These are phyloP conservation scores for Prolemur simus DNA, from an alignment of 2,113 vertebrate species.

Conservation along the genomic window DNA sequence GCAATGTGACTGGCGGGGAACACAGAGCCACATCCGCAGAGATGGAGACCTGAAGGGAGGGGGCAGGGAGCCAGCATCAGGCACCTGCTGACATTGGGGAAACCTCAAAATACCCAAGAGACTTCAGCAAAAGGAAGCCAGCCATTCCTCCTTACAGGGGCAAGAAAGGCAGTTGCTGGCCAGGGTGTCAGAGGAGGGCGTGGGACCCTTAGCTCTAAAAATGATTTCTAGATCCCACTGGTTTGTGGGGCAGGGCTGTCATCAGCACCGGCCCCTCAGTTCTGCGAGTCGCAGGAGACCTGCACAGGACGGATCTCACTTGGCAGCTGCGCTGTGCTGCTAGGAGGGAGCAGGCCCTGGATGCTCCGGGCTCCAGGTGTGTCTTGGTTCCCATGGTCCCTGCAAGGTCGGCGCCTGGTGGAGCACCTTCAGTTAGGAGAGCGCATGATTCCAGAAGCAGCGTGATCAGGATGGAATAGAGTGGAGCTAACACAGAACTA, in stretches of 20 bases:
- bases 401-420: too few species aligned
- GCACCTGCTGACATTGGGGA: not conserved
- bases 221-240: not conserved
- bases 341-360: not conserved
- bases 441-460: not conserved
- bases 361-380: not conserved
- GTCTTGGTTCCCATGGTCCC: not conserved
- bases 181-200: not conserved
- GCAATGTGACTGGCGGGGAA: not conserved
- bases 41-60: not conserved
- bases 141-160: not conserved
- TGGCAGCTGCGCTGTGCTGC: not conserved
- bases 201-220: not conserved
- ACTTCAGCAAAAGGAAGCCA: not conserved
- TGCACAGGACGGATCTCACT: not conserved
- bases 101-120: not conserved
- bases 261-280: too few species aligned
- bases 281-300: accelerated
- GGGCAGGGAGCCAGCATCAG: not conserved
- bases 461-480: not conserved
- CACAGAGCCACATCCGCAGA: not conserved
- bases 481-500: not conserved
- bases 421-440: not conserved
- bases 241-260: accelerated
- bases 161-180: not conserved